These are phyloP conservation scores for Etheostoma spectabile DNA, from an alignment of 2,113 vertebrate species.

Conservation along the genomic window DNA sequence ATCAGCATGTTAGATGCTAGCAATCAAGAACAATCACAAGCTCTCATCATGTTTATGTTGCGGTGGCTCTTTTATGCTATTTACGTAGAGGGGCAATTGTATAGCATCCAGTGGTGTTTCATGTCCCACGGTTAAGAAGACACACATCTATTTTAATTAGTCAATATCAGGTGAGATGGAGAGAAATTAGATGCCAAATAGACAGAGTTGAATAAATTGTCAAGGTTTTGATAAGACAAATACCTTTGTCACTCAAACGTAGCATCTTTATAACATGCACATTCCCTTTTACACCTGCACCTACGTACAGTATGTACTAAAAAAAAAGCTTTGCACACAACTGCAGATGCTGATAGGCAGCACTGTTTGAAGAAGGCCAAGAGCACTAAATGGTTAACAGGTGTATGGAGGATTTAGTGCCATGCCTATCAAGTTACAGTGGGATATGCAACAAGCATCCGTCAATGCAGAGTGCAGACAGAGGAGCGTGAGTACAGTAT, in stretches of 20 bases:
- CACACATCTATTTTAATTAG: not conserved
- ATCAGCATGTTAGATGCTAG: constrained; percentile 72
- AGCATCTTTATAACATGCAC: constrained; percentile 15
- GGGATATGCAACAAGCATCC: constrained; percentile 51
- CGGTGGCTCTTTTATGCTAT: constrained; percentile 26
- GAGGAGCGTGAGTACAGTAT: constrained; percentile 11
- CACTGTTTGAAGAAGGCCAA: constrained; percentile 39
- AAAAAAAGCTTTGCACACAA: constrained; percentile 38
- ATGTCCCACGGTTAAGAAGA: not conserved
- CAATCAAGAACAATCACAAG: constrained; percentile 80
- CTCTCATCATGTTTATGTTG: constrained; percentile 69
- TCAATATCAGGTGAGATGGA: not conserved
- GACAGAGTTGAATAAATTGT: not conserved
- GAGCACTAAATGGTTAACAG: constrained; percentile 62
- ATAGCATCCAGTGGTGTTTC: constrained; percentile 23
- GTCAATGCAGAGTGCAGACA: constrained; percentile 48
- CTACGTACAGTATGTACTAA: not conserved
- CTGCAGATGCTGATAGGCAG: constrained; percentile 31
- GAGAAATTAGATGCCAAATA: not conserved
- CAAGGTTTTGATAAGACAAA: constrained; percentile 6
- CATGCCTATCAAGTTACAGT: constrained; percentile 41
- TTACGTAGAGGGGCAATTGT: constrained; percentile 20
- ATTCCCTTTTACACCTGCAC: not conserved
- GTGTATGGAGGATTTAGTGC: constrained; percentile 39
- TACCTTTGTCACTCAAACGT: not conserved